phyloP scores from a whole-genome alignment of 2,888 invertebrate species.

The Caenorhabditis virilis region DNA sequence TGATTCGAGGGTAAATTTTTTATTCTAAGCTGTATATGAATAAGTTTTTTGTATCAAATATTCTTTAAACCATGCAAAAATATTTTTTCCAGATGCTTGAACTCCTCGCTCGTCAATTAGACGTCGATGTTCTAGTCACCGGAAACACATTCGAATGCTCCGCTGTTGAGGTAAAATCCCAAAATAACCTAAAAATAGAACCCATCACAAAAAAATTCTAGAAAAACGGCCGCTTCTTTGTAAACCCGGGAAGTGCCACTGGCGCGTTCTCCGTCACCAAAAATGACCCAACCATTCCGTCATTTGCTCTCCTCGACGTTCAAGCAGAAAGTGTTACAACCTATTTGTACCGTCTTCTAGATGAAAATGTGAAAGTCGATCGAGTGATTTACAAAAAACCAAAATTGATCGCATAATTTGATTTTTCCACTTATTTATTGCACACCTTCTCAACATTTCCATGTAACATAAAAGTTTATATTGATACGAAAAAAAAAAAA shows the following conservation, averaged over 20 bases:
- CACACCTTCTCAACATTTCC: not conserved
- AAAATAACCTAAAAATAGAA: not conserved
- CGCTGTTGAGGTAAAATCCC: constrained; percentile 80
- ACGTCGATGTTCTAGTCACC: constrained; percentile 96
- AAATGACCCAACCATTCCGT: constrained; percentile 74
- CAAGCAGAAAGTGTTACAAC: constrained; percentile 96
- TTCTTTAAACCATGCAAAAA: not conserved
- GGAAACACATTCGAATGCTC: constrained; percentile 98
- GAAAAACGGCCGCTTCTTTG: constrained; percentile 97
- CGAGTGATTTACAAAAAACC: constrained; percentile 55
- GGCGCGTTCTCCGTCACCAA: constrained; percentile 80
- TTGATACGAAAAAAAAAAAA: not conserved
- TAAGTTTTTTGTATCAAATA: not conserved
- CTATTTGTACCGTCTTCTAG: constrained; percentile 94
- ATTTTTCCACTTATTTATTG: not conserved
- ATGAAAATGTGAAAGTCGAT: constrained; percentile 94
- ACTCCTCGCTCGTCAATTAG: constrained; percentile 90
- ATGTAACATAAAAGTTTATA: not conserved
- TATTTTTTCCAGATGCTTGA: constrained; percentile 74
- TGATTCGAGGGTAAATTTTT: constrained; percentile 72
- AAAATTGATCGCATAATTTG: constrained; percentile 1
- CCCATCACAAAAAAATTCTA: not conserved
- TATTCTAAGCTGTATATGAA: not conserved
- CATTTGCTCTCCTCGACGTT: constrained; percentile 98
- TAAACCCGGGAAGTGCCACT: constrained; percentile 98